Evolutionary conservation across 1,140 invertebrate species (phyloP).

Genomic region (Dendrolimus punctatus): DNA sequence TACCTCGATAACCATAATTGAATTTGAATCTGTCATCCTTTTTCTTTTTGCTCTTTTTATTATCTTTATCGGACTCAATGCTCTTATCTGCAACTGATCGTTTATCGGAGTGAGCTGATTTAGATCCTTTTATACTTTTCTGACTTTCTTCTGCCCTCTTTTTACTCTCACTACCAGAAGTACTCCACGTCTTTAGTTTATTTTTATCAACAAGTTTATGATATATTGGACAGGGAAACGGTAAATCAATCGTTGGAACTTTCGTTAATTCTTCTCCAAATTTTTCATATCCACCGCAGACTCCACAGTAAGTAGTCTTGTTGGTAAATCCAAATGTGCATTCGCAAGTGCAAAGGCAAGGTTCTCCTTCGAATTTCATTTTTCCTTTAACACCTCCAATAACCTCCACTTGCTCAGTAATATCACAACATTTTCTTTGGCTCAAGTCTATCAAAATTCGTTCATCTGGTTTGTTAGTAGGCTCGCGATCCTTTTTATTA

Average conservation of each 20-base stretch:
- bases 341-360: conserved; percentile 58
- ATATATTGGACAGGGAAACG: conserved; percentile 52
- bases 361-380: conserved; percentile 36
- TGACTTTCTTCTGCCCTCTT: conserved; percentile 28
- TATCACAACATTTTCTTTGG: conserved; percentile 33
- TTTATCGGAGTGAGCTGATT: conserved; percentile 30
- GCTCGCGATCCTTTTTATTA: conserved; percentile 23
- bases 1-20: conserved; percentile 63
- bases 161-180: conserved; percentile 43
- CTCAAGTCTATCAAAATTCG: conserved; percentile 36
- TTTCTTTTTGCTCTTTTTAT: conserved; percentile 43
- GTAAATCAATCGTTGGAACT: conserved; percentile 19
- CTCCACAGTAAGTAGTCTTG: conserved; percentile 52
- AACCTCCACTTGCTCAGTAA: conserved; percentile 30
- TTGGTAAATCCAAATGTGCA: conserved; percentile 54
- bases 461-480: conserved; percentile 28
- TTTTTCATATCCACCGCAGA: conserved; percentile 54
- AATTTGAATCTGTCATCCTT: conserved; percentile 55
- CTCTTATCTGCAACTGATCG: conserved; percentile 21
- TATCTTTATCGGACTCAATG: conserved; percentile 47
- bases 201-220: conserved; percentile 53
- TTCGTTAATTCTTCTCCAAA: conserved; percentile 35
- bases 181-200: conserved; percentile 41
- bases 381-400: conserved; percentile 36
- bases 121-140: conserved; percentile 28